Conservation (phyloP, 2,888 invertebrate genomes). For the Ommatoiulus sabulosus region DNA sequence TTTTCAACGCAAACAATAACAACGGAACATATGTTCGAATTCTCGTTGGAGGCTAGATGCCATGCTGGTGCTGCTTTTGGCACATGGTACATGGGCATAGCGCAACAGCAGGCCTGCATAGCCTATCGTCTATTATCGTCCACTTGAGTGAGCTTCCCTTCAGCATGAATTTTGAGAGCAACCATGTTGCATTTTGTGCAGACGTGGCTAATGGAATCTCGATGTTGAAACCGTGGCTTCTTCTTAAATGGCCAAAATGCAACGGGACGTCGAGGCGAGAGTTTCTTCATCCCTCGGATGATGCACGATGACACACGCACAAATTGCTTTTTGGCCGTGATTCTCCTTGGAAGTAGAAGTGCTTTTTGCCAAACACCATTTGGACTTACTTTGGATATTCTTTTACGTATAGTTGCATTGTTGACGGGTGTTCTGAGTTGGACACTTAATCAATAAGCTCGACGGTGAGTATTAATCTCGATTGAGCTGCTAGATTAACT, state of each 20-base stretch:
- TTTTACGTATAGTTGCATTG: not conserved
- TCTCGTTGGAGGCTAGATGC: not conserved
- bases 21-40: not conserved
- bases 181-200: slow-evolving; percentile 24
- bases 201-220: slow-evolving; percentile 35
- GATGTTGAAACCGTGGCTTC: not conserved
- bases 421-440: not conserved
- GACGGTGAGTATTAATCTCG: not conserved
- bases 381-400: slow-evolving; percentile 19
- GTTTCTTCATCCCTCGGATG: not conserved
- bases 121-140: slow-evolving; percentile 27
- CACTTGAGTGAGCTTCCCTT: not conserved
- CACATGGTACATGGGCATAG: not conserved
- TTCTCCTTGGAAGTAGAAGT: not conserved
- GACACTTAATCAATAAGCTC: not conserved
- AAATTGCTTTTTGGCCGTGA: not conserved
- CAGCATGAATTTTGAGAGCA: slow-evolving; percentile 17
- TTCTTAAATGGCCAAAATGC: not conserved
- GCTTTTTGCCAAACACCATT: not conserved
- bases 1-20: not conserved
- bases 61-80: not conserved
- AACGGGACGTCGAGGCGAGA: not conserved
- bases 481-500: not conserved
- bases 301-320: not conserved
- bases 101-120: slow-evolving; percentile 19